These are phyloP conservation scores for Hirudo medicinalis DNA, from an alignment of 1,140 invertebrate genomes.

Conservation along the genomic window DNA sequence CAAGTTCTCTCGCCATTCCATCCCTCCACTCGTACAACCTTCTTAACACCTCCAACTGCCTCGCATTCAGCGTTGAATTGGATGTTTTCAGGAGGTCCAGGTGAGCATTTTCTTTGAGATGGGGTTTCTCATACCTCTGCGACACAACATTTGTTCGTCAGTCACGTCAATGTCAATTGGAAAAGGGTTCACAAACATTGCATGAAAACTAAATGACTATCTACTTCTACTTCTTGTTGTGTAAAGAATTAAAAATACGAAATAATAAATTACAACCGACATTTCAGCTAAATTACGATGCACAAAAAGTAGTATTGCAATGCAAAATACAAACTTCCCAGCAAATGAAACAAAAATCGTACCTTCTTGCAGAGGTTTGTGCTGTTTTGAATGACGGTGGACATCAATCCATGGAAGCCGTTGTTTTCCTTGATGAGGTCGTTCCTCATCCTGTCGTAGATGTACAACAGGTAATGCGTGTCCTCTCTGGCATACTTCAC, in stretches of 20 bases:
- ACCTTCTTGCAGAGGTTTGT: constrained; percentile 53
- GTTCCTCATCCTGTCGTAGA: constrained; percentile 69
- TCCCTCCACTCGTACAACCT: constrained; percentile 81
- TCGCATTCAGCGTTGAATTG: constrained; percentile 54
- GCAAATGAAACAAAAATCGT: constrained; percentile 11
- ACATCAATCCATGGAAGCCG: constrained; percentile 55
- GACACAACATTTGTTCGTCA: too few relatives aligned
- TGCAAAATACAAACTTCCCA: too few relatives aligned
- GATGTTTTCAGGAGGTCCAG: constrained; percentile 61
- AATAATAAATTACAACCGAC: too few relatives aligned
- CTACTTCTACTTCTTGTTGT: too few relatives aligned
- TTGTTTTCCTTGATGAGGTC: constrained; percentile 60
- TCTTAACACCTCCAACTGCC: constrained; percentile 66
- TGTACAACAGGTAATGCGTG: constrained; percentile 86
- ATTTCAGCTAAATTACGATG: too few relatives aligned
- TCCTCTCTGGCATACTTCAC: constrained; percentile 79
- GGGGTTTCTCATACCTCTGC: constrained; percentile 66
- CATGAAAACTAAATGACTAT: too few relatives aligned
- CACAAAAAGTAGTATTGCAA: too few relatives aligned
- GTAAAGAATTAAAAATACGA: too few relatives aligned
- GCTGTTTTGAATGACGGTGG: constrained; percentile 56
- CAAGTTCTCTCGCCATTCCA: constrained; percentile 62
- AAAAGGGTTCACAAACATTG: too few relatives aligned
- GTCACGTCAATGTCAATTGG: too few relatives aligned
- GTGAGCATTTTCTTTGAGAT: constrained; percentile 58